phyloP scores from a whole-genome alignment of 2,888 invertebrate genomes.

The Philonicus albiceps region DNA sequence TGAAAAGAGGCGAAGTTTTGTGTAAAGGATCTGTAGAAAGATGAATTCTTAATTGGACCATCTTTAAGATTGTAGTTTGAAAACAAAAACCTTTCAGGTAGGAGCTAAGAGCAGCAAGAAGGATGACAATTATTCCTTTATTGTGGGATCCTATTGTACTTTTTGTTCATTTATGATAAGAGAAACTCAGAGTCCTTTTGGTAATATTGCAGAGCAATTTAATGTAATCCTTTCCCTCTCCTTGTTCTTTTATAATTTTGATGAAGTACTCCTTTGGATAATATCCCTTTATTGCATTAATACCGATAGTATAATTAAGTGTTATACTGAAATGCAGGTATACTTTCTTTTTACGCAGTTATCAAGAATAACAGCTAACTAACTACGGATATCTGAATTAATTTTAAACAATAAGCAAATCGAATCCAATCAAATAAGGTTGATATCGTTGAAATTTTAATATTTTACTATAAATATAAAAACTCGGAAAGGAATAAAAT shows the following conservation, averaged over 20 bases:
- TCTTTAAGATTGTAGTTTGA: background rate
- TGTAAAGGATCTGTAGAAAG: background rate
- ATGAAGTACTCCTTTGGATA: background rate
- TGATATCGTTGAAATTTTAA: too few species aligned
- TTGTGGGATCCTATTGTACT: background rate
- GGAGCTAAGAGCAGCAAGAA: background rate
- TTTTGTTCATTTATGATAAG: background rate
- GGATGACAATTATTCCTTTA: background rate
- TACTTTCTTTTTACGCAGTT: too few species aligned
- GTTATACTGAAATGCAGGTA: too few species aligned
- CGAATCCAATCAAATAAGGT: too few species aligned
- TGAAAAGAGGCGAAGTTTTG: background rate
- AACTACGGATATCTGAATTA: too few species aligned
- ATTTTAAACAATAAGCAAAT: too few species aligned
- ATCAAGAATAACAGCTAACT: too few species aligned
- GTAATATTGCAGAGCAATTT: background rate
- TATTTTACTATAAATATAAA: too few species aligned
- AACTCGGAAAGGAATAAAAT: background rate
- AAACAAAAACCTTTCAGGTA: background rate
- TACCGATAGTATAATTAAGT: background rate
- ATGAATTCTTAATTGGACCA: background rate
- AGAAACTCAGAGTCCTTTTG: background rate
- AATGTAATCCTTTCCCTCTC: background rate
- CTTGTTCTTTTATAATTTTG: background rate
- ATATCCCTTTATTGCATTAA: background rate